phyloP scores from a whole-genome alignment of 2,113 vertebrate genomes.

The Barbus barbus region DNA sequence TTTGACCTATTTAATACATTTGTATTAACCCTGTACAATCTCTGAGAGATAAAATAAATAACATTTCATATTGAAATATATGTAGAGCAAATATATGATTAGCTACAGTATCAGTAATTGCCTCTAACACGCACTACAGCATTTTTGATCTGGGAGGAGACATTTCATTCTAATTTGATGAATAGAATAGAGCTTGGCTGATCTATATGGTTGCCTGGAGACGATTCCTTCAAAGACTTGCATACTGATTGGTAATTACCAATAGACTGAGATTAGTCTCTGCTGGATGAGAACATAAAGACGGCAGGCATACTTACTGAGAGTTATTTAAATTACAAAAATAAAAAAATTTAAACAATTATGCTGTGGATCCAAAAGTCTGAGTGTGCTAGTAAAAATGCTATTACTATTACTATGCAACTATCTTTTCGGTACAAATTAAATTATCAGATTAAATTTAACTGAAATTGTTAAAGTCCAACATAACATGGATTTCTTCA shows the following conservation, averaged over 20 bases:
- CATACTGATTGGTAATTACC: slow-evolving; percentile 48
- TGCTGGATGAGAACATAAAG: slow-evolving; percentile 5
- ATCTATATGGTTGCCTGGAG: slow-evolving; percentile 54
- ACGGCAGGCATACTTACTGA: neutral
- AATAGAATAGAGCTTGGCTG: slow-evolving; percentile 19
- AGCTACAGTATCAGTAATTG: neutral
- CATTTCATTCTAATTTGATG: slow-evolving; percentile 21
- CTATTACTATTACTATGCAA: too few relatives aligned
- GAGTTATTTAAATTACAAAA: slow-evolving; percentile 4
- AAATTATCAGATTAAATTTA: neutral
- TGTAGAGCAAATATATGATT: slow-evolving; percentile 8
- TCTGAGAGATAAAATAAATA: slow-evolving; percentile 71
- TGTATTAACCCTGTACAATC: slow-evolving; percentile 72
- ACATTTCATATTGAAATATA: slow-evolving; percentile 77
- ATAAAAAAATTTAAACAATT: too few relatives aligned
- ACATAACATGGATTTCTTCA: neutral
- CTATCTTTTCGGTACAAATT: neutral
- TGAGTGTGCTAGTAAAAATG: neutral
- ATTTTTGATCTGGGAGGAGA: slow-evolving; percentile 5
- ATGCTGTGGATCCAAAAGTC: neutral
- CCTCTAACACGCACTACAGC: neutral
- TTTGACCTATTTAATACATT: slow-evolving; percentile 68
- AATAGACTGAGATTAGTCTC: slow-evolving; percentile 29
- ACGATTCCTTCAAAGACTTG: slow-evolving; percentile 41
- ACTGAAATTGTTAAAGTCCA: neutral